phyloP scores from a whole-genome alignment of 2,113 vertebrate species.

The Clinocottus analis region DNA sequence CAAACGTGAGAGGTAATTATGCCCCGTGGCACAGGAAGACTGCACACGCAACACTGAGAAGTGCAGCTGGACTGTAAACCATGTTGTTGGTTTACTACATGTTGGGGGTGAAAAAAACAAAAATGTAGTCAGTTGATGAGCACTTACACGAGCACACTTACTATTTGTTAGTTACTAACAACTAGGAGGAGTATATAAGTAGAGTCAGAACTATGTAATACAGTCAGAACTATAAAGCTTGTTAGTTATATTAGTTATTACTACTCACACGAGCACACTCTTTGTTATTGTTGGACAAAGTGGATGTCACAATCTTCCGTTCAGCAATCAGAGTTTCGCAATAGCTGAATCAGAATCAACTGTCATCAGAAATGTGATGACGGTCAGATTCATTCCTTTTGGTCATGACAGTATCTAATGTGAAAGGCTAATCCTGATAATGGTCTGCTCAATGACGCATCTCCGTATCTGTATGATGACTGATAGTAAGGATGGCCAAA shows the following conservation, averaged over 20 bases:
- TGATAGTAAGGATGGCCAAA: not conserved
- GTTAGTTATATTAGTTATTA: no score
- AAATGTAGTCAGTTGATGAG: no score
- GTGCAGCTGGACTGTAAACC: not conserved
- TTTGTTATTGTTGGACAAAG: not conserved
- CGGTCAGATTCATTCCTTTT: not conserved
- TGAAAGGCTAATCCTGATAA: not conserved
- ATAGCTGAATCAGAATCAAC: not conserved
- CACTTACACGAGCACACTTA: no score
- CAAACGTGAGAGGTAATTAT: not conserved
- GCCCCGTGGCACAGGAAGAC: not conserved
- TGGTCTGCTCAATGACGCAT: not conserved
- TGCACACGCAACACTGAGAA: not conserved
- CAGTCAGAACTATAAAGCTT: no score
- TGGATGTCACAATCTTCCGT: not conserved
- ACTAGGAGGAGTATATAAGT: no score
- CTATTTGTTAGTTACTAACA: no score
- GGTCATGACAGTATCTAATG: not conserved
- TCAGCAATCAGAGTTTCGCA: not conserved
- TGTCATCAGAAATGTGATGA: not conserved
- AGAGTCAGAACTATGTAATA: no score
- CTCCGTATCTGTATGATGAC: not conserved
- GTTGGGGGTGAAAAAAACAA: no score
- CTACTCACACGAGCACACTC: no score
- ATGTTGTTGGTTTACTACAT: not conserved